A percentile compares a stretch with the other conserved stretches of the same genome.
phyloP scores from a whole-genome alignment of 2,888 invertebrate species.

The Diabrotica balteata region DNA sequence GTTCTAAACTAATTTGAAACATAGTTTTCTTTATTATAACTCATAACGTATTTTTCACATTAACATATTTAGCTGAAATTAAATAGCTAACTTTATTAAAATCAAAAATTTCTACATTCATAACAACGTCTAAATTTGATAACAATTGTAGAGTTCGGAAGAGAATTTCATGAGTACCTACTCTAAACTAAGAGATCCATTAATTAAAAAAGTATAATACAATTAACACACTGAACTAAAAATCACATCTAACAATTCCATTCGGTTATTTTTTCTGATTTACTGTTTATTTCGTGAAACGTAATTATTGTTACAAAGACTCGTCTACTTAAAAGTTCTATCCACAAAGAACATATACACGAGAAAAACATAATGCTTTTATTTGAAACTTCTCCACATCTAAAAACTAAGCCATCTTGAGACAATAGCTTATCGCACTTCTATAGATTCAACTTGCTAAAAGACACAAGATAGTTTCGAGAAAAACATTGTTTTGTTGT shows the following conservation, averaged over 20 bases:
- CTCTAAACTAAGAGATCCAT: neutral
- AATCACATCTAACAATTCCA: neutral
- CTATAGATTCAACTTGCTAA: slow-evolving; percentile 21
- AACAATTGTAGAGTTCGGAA: too few relatives aligned
- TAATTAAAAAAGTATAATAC: neutral
- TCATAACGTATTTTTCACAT: too few relatives aligned
- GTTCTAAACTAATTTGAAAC: too few relatives aligned
- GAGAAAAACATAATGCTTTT: slow-evolving; percentile 37
- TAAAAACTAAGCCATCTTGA: slow-evolving; percentile 35
- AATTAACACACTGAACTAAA: neutral
- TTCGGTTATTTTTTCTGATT: neutral
- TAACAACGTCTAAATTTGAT: too few relatives aligned
- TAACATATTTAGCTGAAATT: too few relatives aligned
- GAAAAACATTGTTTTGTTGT: slow-evolving; percentile 18
- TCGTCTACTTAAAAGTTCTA: slow-evolving; percentile 42
- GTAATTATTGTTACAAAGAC: slow-evolving; percentile 40
- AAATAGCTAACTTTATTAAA: too few relatives aligned
- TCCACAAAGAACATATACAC: slow-evolving; percentile 41
- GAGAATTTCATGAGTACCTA: too few relatives aligned
- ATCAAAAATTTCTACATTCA: too few relatives aligned
- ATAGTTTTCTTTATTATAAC: too few relatives aligned
- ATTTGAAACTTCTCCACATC: slow-evolving; percentile 29
- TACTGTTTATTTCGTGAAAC: neutral
- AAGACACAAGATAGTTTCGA: slow-evolving; percentile 17
- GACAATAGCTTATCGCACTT: slow-evolving; percentile 39